Evolutionary conservation across 1,140 invertebrate genomes (phyloP).

Genomic region (Drosophila seguyi): DNA sequence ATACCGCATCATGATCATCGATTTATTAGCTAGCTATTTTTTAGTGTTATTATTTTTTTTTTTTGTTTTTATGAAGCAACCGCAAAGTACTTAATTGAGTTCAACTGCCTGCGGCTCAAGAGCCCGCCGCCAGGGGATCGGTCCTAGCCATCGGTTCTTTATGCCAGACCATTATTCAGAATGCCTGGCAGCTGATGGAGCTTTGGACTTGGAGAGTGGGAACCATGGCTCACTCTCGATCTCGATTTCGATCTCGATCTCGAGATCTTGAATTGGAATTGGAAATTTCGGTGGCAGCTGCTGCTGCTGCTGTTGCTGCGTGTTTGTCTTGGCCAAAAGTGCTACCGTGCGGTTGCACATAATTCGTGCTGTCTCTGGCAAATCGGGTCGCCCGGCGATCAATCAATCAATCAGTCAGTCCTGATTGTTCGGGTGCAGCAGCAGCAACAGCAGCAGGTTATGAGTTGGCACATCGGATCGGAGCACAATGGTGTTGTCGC

Average conservation of each 20-base stretch:
- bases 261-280: not conserved
- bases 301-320: constrained; percentile 17
- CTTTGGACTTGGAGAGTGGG: constrained; percentile 2
- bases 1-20: constrained; percentile 41
- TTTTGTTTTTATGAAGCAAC: constrained; percentile 35
- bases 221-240: not conserved
- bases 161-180: constrained; percentile 41
- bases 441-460: constrained; percentile 13
- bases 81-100: constrained; percentile 43
- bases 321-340: constrained; percentile 29
- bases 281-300: not conserved
- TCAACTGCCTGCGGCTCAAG: constrained; percentile 11
- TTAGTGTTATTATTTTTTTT: not conserved
- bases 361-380: constrained; percentile 54
- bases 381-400: constrained; percentile 64
- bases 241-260: not conserved
- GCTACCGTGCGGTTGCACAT: constrained; percentile 53
- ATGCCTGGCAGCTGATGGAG: constrained; percentile 9
- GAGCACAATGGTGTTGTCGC: constrained; percentile 21
- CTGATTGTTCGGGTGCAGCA: constrained; percentile 30
- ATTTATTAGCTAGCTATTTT: constrained; percentile 62
- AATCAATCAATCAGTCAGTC: constrained; percentile 56
- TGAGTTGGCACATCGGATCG: constrained; percentile 19
- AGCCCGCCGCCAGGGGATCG: constrained; percentile 8
- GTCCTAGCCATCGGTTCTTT: constrained; percentile 27